Base-by-base conservation (phyloP, 2,888 invertebrate genomes). In the Cenopis cana region DNA sequence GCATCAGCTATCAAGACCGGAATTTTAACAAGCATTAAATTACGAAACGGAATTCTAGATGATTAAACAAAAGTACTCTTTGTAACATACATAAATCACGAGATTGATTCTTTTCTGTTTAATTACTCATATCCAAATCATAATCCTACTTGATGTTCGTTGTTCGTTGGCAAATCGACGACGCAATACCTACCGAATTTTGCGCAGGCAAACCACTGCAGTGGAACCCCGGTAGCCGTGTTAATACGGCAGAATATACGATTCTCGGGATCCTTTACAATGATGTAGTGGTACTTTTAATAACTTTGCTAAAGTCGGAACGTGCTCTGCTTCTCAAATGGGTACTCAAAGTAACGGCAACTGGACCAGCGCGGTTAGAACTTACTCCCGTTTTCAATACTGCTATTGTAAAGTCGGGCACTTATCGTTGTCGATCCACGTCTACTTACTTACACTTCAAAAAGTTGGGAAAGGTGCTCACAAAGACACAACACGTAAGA, bases 231-330 rank as follows among this genome's bases (percentile, higher is more conserved):
- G 55, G 55, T 46, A 55, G 46, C 55, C 24, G 29, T 57, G 50
- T 54, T 36, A 70, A 66, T 24, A 60, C 41, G 41, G 33, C 52
- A 6, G 14, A 60, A 66, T 54, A 71, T 54, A 60, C 38, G 36
- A n/a, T 67, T 61, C 29, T 33, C 8, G 29, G 38, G 38, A 61
- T 56, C 55, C 24, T 18, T 67, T 38, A 60, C 54, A 60, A 54
- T 71, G 56, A 61, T 66, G 55, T 24, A 71, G 38, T 67, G 38
- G 46, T 61, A 71, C 67, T 71, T 67, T 71, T 71, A 71, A 71
- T 71, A 71, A 71, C 71, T 67, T 71, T 33, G 49, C 61, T 61
- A 61, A 67, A 67, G 60, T 66, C 50, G 61, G 60, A 18, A 71
- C 71, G 67, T 67, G 71, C 61, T 38, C 50, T 11, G 61, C 67